Conservation (phyloP, 2,888 invertebrate species). For the Bhutanitis thaidina region DNA sequence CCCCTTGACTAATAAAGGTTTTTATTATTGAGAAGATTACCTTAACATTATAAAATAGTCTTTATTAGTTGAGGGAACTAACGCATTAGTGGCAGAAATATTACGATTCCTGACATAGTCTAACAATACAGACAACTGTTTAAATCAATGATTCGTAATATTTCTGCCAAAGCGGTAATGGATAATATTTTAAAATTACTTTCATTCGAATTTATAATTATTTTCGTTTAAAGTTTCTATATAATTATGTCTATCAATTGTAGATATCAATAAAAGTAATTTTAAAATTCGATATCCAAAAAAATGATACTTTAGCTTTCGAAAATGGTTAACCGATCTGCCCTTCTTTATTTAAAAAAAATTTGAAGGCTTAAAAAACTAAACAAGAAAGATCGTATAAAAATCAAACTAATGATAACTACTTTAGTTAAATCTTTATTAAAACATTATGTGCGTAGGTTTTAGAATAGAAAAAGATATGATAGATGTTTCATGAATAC, state of each 20-base stretch:
- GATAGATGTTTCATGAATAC: conserved; percentile 38
- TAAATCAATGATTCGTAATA: neutral
- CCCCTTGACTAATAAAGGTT: conserved; percentile 15
- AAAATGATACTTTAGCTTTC: conserved; percentile 52
- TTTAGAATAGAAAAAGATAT: conserved; percentile 35
- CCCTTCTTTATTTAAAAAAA: conserved; percentile 44
- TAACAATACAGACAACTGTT: neutral
- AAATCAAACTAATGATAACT: conserved; percentile 37
- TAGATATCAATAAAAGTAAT: conserved; percentile 15
- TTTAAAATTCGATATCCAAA: conserved; percentile 23
- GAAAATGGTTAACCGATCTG: conserved; percentile 59
- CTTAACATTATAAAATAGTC: too few species aligned
- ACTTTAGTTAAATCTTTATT: conserved; percentile 39
- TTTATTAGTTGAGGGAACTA: conserved; percentile 19
- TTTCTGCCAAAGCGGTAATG: neutral
- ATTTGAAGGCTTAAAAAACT: conserved; percentile 34
- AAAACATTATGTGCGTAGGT: conserved; percentile 32
- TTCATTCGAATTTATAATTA: neutral
- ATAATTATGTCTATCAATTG: too few species aligned
- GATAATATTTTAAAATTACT: conserved; percentile 7
- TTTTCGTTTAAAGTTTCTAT: conserved; percentile 2
- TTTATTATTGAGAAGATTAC: conserved; percentile 4
- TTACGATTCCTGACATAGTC: neutral
- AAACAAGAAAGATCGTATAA: conserved; percentile 30
- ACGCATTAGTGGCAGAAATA: conserved; percentile 3